Conservation (phyloP, 2,113 vertebrate genomes). For the Puma concolor region DNA sequence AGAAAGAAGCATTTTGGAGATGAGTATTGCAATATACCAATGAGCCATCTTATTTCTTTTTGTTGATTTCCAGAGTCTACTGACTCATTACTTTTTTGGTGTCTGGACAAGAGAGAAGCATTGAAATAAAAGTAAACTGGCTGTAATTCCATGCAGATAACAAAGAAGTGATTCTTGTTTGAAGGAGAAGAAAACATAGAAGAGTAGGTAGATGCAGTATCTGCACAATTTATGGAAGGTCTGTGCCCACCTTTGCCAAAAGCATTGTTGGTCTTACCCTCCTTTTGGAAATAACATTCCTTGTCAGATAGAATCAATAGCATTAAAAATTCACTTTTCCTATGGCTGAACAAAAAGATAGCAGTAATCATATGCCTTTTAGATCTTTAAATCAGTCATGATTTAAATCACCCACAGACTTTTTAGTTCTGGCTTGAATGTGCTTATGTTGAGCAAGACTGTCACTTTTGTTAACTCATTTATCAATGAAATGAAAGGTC, state of each 20-base stretch:
- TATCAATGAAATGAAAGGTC: neutral
- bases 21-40: conserved; percentile 6
- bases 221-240: conserved; percentile 25
- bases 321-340: neutral
- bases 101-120: conserved; percentile 69
- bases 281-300: conserved; percentile 36
- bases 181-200: conserved; percentile 66
- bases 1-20: conserved; percentile 30
- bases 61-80: conserved; percentile 69
- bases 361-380: neutral
- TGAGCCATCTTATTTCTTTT: conserved; percentile 55
- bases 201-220: conserved; percentile 53
- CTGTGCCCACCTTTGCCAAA: conserved; percentile 35
- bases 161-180: conserved; percentile 68
- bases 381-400: neutral
- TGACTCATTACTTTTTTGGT: conserved; percentile 70
- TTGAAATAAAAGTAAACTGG: conserved; percentile 70
- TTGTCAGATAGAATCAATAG: neutral
- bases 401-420: neutral
- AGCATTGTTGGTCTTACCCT: neutral
- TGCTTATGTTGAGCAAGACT: neutral
- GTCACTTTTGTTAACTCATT: neutral
- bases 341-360: neutral
- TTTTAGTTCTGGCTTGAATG: neutral
- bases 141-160: conserved; percentile 70